These are phyloP conservation scores for Trinectes maculatus DNA, from an alignment of 2,113 vertebrate genomes.

Conservation along the genomic window DNA sequence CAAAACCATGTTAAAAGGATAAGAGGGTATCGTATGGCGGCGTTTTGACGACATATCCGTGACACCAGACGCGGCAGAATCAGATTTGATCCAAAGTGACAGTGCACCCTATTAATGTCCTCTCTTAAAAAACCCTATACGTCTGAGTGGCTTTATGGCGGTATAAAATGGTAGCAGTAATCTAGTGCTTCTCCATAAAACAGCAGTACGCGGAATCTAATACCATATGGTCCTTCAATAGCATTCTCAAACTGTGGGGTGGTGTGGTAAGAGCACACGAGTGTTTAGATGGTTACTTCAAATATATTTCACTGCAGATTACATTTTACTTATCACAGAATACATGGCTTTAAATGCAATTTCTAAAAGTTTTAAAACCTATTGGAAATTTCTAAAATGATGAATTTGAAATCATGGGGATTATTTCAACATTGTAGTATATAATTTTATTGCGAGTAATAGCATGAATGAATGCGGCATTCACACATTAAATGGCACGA, in stretches of 20 bases:
- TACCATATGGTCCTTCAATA: constrained; percentile 32
- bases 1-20: constrained; percentile 20
- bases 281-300: not conserved
- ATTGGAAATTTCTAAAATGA: too few relatives aligned
- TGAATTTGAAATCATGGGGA: too few relatives aligned
- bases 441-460: too few relatives aligned
- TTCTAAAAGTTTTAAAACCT: too few relatives aligned
- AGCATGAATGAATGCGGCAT: too few relatives aligned
- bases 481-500: constrained; percentile 11
- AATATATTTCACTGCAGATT: not conserved
- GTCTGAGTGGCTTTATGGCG: constrained; percentile 68
- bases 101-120: constrained; percentile 69
- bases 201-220: constrained; percentile 63
- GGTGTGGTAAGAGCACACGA: not conserved
- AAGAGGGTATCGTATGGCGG: constrained; percentile 38
- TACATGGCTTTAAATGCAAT: not conserved
- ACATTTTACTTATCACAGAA: too few relatives aligned
- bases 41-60: constrained; percentile 43
- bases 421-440: too few relatives aligned
- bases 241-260: constrained; percentile 21
- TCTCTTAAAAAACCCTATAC: constrained; percentile 68
- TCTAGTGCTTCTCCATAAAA: constrained; percentile 67
- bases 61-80: constrained; percentile 52
- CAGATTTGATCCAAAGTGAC: constrained; percentile 69
- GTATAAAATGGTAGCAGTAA: constrained; percentile 70